These are phyloP conservation scores for Melanostigma gelatinosum DNA, from an alignment of 2,113 vertebrate species.

Conservation along the genomic window DNA sequence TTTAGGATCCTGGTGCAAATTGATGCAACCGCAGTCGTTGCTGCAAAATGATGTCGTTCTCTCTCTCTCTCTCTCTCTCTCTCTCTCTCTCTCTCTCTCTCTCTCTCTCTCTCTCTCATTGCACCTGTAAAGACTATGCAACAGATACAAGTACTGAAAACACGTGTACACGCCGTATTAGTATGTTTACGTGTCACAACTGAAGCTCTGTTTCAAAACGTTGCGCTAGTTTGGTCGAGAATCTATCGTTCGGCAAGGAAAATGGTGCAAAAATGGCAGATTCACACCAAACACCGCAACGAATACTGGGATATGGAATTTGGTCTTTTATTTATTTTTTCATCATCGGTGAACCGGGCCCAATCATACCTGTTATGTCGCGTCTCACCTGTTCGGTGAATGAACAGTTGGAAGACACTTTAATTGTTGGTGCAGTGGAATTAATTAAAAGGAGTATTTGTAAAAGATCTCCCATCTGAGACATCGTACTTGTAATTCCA, in stretches of 20 bases:
- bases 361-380: background rate
- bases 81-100: too few relatives aligned
- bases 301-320: background rate
- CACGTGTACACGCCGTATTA: too few relatives aligned
- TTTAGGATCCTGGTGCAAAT: slow-evolving; percentile 2
- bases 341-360: background rate
- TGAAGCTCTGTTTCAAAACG: background rate
- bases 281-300: background rate
- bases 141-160: background rate
- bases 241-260: background rate
- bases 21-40: background rate
- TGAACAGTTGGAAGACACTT: background rate
- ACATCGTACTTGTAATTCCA: slow-evolving; percentile 2
- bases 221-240: background rate
- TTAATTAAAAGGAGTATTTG: background rate
- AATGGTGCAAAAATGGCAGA: background rate
- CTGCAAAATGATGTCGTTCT: background rate
- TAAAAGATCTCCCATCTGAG: background rate
- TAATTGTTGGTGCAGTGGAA: background rate
- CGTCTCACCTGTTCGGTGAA: background rate
- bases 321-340: background rate
- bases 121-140: too few relatives aligned
- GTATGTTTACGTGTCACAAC: background rate
- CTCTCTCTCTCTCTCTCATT: too few relatives aligned
- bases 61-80: too few relatives aligned